These are phyloP conservation scores for Diplosoma virens DNA, from an alignment of 23 tunicate species.

Conservation along the genomic window DNA sequence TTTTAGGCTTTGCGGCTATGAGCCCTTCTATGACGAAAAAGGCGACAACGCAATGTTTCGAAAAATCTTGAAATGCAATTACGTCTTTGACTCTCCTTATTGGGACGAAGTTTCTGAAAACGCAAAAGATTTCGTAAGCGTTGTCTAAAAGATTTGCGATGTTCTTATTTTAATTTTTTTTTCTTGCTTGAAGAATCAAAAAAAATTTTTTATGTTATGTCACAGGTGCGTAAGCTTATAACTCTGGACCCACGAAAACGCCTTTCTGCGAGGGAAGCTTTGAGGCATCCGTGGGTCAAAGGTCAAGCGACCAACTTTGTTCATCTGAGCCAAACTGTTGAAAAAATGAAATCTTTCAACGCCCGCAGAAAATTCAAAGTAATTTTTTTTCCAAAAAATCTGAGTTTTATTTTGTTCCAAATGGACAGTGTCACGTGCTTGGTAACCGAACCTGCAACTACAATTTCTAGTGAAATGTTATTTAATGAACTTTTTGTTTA, in stretches of 20 bases:
- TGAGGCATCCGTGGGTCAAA: conserved; percentile 81
- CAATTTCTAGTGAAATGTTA: no score
- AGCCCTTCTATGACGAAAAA: conserved; percentile 84
- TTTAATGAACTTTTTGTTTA: no score
- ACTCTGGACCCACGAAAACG: conserved; percentile 69
- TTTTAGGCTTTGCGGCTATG: conserved; percentile 78
- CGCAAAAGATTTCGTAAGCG: conserved; percentile 84
- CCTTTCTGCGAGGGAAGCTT: conserved; percentile 62
- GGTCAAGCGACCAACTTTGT: conserved; percentile 68
- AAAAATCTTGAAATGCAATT: conserved; percentile 62
- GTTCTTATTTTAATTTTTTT: background rate
- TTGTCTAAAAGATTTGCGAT: background rate
- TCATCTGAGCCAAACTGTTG: conserved; percentile 68
- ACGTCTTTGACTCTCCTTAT: conserved; percentile 61
- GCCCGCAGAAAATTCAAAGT: conserved; percentile 73
- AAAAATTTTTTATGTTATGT: no score
- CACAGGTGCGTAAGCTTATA: conserved; percentile 55
- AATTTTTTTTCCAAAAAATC: background rate
- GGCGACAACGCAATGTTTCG: conserved; percentile 85
- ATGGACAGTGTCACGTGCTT: no score
- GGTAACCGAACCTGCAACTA: no score
- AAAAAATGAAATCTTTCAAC: conserved; percentile 61
- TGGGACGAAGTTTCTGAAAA: conserved; percentile 75
- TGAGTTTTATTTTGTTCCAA: no score
- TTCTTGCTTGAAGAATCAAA: background rate